Conservation (phyloP, 2,113 vertebrate species). For the Rousettus leschenaultii region DNA sequence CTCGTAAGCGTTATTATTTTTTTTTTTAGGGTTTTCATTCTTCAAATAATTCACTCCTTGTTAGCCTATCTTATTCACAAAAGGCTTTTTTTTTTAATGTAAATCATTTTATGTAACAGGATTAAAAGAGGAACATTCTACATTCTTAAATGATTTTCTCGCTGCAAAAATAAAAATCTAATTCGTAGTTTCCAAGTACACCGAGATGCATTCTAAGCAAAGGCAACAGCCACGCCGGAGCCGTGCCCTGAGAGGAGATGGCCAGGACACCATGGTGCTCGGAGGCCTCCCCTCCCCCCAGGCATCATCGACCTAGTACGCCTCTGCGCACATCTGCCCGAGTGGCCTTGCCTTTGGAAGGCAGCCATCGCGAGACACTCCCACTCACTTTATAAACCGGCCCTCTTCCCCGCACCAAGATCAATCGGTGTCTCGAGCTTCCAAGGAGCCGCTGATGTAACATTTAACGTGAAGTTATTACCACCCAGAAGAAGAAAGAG, state of each 20-base stretch:
- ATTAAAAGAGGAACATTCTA: neutral
- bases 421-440: neutral
- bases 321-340: neutral
- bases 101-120: neutral
- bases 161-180: slow-evolving; percentile 13
- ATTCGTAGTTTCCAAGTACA: neutral
- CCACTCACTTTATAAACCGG: neutral
- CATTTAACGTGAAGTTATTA: neutral
- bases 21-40: neutral
- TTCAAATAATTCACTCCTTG: neutral
- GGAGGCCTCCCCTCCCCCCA: no score
- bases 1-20: neutral
- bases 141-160: neutral
- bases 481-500: neutral
- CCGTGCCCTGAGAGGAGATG: neutral
- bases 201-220: neutral
- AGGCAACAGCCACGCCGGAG: neutral
- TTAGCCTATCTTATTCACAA: neutral
- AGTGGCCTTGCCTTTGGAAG: neutral
- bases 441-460: neutral
- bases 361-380: rapidly evolving
- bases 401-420: neutral
- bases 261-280: no score
- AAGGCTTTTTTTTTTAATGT: neutral
- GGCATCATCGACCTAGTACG: rapidly evolving